A percentile compares a stretch with the other conserved stretches of the same genome.
These are phyloP conservation scores for Nomada ferruginata DNA, from an alignment of 2,888 invertebrate species.

Conservation along the genomic window DNA sequence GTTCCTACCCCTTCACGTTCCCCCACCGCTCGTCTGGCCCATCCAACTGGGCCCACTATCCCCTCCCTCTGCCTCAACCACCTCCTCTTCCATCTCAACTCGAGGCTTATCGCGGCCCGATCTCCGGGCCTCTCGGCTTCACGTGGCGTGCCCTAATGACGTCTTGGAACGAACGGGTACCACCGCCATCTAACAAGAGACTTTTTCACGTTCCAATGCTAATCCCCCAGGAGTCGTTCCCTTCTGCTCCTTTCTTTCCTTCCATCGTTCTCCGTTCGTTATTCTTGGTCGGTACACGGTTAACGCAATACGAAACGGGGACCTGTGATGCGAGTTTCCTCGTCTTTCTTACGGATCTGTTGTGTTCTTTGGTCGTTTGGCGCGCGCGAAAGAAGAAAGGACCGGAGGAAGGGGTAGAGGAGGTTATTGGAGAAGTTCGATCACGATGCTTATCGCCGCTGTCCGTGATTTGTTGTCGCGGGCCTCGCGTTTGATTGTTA, in stretches of 20 bases:
- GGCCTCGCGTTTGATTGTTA: slow-evolving; percentile 27
- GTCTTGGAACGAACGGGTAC: slow-evolving; percentile 79
- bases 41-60: slow-evolving; percentile 48
- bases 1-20: slow-evolving; percentile 15
- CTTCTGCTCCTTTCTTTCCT: slow-evolving; percentile 32
- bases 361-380: slow-evolving; percentile 22
- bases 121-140: slow-evolving; percentile 78
- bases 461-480: slow-evolving; percentile 60
- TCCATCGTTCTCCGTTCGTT: slow-evolving; percentile 5
- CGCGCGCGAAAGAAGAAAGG: slow-evolving; percentile 29
- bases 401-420: neutral
- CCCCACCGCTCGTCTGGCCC: slow-evolving; percentile 6
- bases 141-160: slow-evolving; percentile 83
- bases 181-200: slow-evolving; percentile 80
- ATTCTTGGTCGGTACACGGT: neutral
- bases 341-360: neutral
- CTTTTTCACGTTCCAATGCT: slow-evolving; percentile 82
- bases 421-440: slow-evolving; percentile 51
- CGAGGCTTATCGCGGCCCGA: slow-evolving; percentile 75
- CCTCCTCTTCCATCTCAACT: slow-evolving; percentile 42
- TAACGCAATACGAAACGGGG: slow-evolving; percentile 23
- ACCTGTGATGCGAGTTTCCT: neutral
- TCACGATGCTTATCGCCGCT: slow-evolving; percentile 54
- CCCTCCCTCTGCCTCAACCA: slow-evolving; percentile 17
- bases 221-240: slow-evolving; percentile 74